Evolutionary conservation across 2,113 vertebrate species (phyloP).

Genomic region (Chamaea fasciata): DNA sequence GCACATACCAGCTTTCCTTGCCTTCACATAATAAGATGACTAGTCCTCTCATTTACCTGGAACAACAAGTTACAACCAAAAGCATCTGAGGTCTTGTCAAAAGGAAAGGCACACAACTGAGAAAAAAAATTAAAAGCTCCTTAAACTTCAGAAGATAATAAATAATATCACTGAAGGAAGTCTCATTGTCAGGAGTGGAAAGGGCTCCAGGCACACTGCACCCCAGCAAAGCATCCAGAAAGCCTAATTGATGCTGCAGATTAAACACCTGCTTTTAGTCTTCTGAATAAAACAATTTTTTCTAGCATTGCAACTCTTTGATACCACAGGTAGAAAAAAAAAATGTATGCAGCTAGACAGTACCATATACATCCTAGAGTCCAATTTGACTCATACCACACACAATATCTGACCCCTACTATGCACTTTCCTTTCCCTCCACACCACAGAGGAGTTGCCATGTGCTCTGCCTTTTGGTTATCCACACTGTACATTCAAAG

Average conservation of each 20-base stretch:
- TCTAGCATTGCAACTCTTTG: neutral
- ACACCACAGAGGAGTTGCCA: neutral
- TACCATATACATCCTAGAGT: neutral
- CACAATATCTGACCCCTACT: fast-evolving
- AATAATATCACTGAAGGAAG: neutral
- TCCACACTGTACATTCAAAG: neutral
- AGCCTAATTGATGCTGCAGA: neutral
- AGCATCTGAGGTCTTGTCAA: neutral
- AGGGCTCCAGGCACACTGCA: neutral
- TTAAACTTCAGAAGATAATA: neutral
- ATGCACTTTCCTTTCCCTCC: neutral
- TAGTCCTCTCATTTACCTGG: neutral
- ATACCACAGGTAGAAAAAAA: neutral
- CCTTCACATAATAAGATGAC: neutral
- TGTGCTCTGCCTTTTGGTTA: neutral
- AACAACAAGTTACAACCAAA: neutral
- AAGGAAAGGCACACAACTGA: neutral
- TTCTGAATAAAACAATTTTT: neutral
- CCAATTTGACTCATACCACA: neutral
- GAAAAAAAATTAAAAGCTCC: neutral
- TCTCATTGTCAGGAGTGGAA: neutral
- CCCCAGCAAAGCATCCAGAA: neutral
- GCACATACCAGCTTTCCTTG: neutral
- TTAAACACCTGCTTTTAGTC: neutral
- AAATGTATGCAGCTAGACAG: neutral